These are phyloP conservation scores for Pangasius mekongensis DNA, from an alignment of 2,797 vertebrate species.

Conservation along the genomic window DNA sequence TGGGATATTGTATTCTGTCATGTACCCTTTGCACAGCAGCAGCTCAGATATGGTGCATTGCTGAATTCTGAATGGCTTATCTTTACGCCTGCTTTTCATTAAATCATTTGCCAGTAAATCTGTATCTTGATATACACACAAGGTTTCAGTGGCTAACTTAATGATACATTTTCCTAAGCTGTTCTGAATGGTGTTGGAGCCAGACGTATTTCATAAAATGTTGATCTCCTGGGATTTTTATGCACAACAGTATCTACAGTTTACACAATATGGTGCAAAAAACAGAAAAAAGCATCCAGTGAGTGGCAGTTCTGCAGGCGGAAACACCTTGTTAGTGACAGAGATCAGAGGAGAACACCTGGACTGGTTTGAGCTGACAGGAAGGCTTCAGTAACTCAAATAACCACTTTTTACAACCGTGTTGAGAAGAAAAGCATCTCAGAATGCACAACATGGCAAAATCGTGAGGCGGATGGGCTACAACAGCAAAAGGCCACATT, in stretches of 20 bases:
- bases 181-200: not conserved
- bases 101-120: not conserved
- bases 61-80: not conserved
- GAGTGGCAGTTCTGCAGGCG: not conserved
- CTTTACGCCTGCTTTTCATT: not conserved
- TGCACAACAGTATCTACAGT: not conserved
- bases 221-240: not conserved
- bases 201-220: not conserved
- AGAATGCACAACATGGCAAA: not conserved
- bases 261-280: not conserved
- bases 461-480: not conserved
- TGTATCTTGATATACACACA: not conserved
- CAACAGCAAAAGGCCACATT: not conserved
- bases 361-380: not conserved
- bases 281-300: too few relatives aligned
- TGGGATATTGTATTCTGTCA: slow-evolving; percentile 14
- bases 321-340: not conserved
- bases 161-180: not conserved
- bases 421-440: slow-evolving; percentile 17
- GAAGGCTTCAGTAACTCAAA: not conserved
- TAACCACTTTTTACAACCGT: not conserved
- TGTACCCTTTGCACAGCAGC: not conserved
- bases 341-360: not conserved
- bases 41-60: not conserved
- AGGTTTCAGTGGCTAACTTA: not conserved